phyloP scores from a whole-genome alignment of 2,113 vertebrate genomes.

The Parotia lawesii region DNA sequence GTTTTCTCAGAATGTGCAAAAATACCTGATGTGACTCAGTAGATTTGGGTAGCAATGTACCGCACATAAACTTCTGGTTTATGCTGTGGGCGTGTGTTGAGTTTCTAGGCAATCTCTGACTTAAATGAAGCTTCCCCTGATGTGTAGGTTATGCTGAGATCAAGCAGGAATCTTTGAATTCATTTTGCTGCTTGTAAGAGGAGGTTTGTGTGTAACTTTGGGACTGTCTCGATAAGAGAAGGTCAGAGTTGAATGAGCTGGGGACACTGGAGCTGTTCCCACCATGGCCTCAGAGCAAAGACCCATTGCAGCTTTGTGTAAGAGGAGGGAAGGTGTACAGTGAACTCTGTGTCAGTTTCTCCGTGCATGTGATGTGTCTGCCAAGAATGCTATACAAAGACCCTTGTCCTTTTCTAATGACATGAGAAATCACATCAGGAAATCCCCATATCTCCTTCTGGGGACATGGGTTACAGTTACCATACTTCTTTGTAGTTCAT shows the following conservation, averaged over 20 bases:
- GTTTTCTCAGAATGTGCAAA: neutral
- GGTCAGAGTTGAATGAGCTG: neutral
- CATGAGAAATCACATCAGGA: neutral
- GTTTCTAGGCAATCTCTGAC: neutral
- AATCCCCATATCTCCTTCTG: neutral
- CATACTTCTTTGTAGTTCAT: neutral
- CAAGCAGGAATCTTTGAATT: neutral
- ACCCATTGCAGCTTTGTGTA: neutral
- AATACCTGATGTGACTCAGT: neutral
- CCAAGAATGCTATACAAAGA: neutral
- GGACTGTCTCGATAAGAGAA: neutral
- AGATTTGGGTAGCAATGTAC: neutral
- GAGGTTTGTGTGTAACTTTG: neutral
- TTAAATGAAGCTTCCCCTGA: neutral
- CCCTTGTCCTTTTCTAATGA: neutral
- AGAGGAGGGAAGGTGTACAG: neutral
- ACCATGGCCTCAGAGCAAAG: neutral
- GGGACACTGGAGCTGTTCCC: neutral
- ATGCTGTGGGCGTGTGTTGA: accelerated
- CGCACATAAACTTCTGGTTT: neutral
- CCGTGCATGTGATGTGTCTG: neutral
- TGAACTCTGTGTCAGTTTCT: neutral
- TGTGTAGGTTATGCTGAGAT: neutral
- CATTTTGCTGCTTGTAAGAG: neutral
- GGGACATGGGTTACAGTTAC: neutral